phyloP scores from a whole-genome alignment of 2,113 vertebrate species.

The Gymnorhina tibicen region DNA sequence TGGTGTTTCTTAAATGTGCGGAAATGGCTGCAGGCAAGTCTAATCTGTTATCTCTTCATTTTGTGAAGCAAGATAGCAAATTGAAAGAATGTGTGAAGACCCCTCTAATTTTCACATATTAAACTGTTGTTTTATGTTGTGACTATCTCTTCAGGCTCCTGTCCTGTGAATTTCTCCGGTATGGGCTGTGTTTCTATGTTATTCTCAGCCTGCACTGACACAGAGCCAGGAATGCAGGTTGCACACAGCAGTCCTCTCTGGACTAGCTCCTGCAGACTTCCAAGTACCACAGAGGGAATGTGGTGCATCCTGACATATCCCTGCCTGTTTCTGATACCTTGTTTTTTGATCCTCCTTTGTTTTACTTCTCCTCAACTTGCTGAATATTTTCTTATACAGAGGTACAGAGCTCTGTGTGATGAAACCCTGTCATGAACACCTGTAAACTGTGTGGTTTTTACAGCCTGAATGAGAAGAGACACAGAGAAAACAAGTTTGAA shows the following conservation, averaged over 20 bases:
- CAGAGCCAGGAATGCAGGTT: not conserved
- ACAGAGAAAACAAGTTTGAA: not conserved
- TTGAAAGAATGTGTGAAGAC: not conserved
- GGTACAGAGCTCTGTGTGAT: rapidly evolving
- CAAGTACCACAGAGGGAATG: not conserved
- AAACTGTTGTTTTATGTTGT: not conserved
- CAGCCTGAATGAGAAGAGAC: not conserved
- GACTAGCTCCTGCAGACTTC: not conserved
- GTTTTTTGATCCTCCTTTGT: not conserved
- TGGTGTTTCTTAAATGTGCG: not conserved
- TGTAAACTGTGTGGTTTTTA: not conserved
- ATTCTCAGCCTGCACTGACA: not conserved
- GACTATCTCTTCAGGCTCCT: not conserved
- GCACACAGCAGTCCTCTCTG: not conserved
- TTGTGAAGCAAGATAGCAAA: not conserved
- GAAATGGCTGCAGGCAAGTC: not conserved
- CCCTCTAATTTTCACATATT: not conserved
- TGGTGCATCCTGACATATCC: not conserved
- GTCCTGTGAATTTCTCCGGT: not conserved
- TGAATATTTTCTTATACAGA: not conserved
- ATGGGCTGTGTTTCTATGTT: not conserved
- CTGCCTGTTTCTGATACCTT: not conserved
- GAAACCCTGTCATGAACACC: not conserved
- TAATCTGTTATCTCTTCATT: not conserved
- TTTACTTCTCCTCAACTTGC: not conserved